phyloP scores from a whole-genome alignment of 2,888 invertebrate genomes.

The Apamea sordens region DNA sequence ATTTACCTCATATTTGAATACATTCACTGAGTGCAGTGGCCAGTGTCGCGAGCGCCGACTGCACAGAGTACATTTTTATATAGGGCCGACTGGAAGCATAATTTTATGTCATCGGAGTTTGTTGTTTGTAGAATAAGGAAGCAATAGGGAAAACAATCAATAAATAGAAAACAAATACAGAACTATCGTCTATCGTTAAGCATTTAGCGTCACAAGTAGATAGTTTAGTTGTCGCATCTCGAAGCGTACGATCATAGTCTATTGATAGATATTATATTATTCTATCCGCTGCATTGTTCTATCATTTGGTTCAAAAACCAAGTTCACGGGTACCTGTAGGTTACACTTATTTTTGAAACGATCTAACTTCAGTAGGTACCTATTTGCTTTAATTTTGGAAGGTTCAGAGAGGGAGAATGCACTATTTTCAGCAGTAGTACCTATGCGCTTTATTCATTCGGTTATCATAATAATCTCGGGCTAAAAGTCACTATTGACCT shows the following conservation, averaged over 20 bases:
- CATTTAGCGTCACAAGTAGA: constrained; percentile 12
- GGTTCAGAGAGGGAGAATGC: background rate
- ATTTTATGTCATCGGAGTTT: constrained; percentile 21
- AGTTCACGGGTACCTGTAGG: background rate
- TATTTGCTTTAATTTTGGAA: background rate
- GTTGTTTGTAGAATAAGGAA: constrained; percentile 1
- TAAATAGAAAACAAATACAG: background rate
- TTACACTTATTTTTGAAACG: background rate
- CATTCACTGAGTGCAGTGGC: constrained; percentile 42
- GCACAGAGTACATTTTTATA: too few relatives aligned
- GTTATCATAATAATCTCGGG: background rate
- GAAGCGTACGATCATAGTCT: too few relatives aligned
- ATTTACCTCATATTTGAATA: constrained; percentile 48
- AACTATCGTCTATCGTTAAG: background rate
- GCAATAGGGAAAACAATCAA: constrained; percentile 10
- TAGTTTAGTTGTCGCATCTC: background rate
- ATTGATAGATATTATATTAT: background rate
- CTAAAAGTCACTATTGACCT: background rate
- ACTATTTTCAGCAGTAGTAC: background rate
- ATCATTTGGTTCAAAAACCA: background rate
- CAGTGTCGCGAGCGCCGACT: constrained; percentile 46
- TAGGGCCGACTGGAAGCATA: constrained; percentile 28
- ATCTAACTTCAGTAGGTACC: too few relatives aligned
- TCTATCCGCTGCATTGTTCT: background rate
- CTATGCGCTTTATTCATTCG: background rate